Evolutionary conservation across 2,888 invertebrate species (phyloP).

Genomic region (Drosophila ustulata): DNA sequence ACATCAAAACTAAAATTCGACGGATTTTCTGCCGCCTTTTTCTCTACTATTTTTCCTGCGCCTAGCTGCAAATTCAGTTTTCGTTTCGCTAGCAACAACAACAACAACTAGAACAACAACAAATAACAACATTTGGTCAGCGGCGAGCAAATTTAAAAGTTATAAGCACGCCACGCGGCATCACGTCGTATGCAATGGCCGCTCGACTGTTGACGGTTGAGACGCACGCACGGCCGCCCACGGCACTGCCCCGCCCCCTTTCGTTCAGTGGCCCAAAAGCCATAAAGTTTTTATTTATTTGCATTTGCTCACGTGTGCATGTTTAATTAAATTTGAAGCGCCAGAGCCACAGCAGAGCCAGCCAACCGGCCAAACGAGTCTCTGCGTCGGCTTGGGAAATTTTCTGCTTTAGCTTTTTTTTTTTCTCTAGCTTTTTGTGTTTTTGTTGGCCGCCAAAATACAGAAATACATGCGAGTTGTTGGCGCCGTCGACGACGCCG

Average conservation of each 20-base stretch:
- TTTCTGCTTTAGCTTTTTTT: slow-evolving; percentile 18
- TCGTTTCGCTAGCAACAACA: slow-evolving; percentile 36
- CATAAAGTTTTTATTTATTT: slow-evolving; percentile 82
- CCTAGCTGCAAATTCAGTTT: slow-evolving; percentile 58
- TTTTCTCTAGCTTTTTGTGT: slow-evolving; percentile 20
- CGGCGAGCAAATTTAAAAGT: slow-evolving; percentile 71
- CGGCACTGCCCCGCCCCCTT: not conserved
- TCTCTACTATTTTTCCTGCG: slow-evolving; percentile 36
- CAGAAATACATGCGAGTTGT: slow-evolving; percentile 53
- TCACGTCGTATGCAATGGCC: slow-evolving; percentile 44
- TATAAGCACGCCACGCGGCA: slow-evolving; percentile 70
- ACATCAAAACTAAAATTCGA: slow-evolving; percentile 25
- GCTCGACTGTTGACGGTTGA: slow-evolving; percentile 61
- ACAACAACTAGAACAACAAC: slow-evolving; percentile 14
- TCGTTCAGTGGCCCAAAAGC: slow-evolving; percentile 56
- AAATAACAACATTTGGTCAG: slow-evolving; percentile 46
- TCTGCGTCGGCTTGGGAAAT: slow-evolving; percentile 54
- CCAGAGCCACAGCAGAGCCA: slow-evolving; percentile 50
- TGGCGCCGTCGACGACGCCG: slow-evolving; percentile 39
- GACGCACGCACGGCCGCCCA: slow-evolving; percentile 68
- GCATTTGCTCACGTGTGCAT: slow-evolving; percentile 81
- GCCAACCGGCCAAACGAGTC: slow-evolving; percentile 45
- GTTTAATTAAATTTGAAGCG: slow-evolving; percentile 82
- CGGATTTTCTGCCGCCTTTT: slow-evolving; percentile 38
- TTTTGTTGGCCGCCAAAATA: slow-evolving; percentile 46